Conservation (phyloP, 64 coral and sea anemone species). For the Stichodactyla helianthus region DNA sequence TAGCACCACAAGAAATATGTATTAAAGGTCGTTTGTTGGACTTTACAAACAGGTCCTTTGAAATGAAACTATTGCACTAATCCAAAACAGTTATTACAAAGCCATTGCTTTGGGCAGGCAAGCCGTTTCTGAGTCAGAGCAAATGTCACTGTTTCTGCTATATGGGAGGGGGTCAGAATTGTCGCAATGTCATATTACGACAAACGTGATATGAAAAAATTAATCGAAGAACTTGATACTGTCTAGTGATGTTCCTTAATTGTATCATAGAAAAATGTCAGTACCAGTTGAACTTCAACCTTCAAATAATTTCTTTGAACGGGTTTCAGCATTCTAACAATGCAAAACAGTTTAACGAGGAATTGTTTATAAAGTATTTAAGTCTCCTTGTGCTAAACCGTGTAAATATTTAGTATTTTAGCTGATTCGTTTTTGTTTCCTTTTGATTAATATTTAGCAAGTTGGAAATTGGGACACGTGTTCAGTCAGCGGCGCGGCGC, state of each 20-base stretch:
- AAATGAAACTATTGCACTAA: neutral
- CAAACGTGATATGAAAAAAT: no score
- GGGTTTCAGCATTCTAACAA: neutral
- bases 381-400: neutral
- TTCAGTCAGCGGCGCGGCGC: neutral
- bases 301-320: neutral
- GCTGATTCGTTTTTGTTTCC: neutral
- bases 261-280: no score
- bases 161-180: no score
- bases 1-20: neutral
- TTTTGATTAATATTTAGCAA: neutral
- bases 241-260: no score
- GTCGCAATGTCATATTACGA: no score
- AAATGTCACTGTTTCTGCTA: no score
- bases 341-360: neutral
- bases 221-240: no score
- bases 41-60: neutral
- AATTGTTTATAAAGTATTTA: slow-evolving; percentile 1
- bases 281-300: neutral
- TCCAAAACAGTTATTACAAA: no score
- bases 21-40: neutral
- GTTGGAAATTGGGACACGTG: neutral
- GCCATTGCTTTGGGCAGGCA: no score
- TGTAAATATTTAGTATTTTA: slow-evolving; percentile 3
- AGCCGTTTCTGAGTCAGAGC: no score